These are phyloP conservation scores for Gobius niger DNA, from an alignment of 2,113 vertebrate species.

Conservation along the genomic window DNA sequence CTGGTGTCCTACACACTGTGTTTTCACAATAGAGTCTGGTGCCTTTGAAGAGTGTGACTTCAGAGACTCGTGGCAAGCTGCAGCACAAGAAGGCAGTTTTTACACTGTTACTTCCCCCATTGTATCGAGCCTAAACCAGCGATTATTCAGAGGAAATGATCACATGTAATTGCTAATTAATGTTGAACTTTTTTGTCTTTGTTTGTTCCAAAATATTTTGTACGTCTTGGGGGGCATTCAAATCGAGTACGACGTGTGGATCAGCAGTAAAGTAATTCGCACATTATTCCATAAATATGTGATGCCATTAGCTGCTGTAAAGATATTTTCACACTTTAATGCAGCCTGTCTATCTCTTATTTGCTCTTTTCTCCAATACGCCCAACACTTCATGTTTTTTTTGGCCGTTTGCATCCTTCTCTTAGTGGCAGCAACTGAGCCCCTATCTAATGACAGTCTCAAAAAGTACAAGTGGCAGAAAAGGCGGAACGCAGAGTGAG, in stretches of 20 bases:
- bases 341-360: constrained; percentile 30
- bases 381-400: constrained; percentile 40
- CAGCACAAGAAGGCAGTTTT: constrained; percentile 4
- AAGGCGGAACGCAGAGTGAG: constrained; percentile 33
- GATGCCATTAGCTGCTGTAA: constrained; percentile 10
- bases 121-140: not conserved
- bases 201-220: no score
- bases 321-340: constrained; percentile 18
- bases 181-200: no score
- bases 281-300: not conserved
- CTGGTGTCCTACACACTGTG: constrained; percentile 4
- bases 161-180: not conserved
- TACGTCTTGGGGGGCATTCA: no score
- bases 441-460: constrained; percentile 50
- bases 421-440: constrained; percentile 33
- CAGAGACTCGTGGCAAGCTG: constrained; percentile 3
- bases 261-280: not conserved
- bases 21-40: constrained; percentile 10
- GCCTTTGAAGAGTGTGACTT: constrained; percentile 8
- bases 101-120: not conserved
- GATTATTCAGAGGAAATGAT: constrained; percentile 1
- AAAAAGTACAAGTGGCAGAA: constrained; percentile 20
- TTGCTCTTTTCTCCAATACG: constrained; percentile 26
- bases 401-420: constrained; percentile 25
- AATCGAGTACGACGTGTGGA: no score